Conservation (phyloP, 2,888 invertebrate genomes). For the Spicauda simplicius region DNA sequence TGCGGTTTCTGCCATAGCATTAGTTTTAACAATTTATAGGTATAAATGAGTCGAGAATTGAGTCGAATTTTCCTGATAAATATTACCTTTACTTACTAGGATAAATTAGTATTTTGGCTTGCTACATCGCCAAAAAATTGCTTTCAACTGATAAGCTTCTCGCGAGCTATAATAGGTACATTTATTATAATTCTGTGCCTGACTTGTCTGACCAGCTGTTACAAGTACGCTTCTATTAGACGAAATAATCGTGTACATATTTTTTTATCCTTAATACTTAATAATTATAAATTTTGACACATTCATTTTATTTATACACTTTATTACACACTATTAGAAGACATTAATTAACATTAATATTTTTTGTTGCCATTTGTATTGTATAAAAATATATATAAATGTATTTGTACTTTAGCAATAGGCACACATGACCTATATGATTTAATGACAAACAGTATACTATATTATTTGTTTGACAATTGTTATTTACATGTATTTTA, state of each 20-base stretch:
- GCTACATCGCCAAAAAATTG: too few relatives aligned
- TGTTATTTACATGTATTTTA: background rate
- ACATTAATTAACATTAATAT: background rate
- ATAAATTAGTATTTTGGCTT: too few relatives aligned
- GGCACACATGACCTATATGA: background rate
- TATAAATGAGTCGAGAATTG: too few relatives aligned
- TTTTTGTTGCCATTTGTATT: background rate
- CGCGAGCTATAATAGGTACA: too few relatives aligned
- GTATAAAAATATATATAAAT: background rate
- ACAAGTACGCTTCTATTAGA: background rate
- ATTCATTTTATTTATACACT: background rate
- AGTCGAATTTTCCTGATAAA: too few relatives aligned
- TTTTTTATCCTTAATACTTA: background rate
- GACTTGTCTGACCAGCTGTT: background rate
- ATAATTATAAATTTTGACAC: background rate
- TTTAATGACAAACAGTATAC: too few relatives aligned
- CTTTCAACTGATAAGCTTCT: too few relatives aligned
- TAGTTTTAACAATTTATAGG: too few relatives aligned
- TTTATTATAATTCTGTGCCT: too few relatives aligned
- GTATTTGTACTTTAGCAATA: conserved; percentile 2
- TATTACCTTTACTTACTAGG: too few relatives aligned
- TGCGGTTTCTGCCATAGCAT: too few relatives aligned
- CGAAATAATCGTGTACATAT: background rate
- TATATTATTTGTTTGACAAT: too few relatives aligned
- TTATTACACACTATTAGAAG: background rate